These are phyloP conservation scores for Rhabdornis inornatus DNA, from an alignment of 2,113 vertebrate genomes.

Conservation along the genomic window DNA sequence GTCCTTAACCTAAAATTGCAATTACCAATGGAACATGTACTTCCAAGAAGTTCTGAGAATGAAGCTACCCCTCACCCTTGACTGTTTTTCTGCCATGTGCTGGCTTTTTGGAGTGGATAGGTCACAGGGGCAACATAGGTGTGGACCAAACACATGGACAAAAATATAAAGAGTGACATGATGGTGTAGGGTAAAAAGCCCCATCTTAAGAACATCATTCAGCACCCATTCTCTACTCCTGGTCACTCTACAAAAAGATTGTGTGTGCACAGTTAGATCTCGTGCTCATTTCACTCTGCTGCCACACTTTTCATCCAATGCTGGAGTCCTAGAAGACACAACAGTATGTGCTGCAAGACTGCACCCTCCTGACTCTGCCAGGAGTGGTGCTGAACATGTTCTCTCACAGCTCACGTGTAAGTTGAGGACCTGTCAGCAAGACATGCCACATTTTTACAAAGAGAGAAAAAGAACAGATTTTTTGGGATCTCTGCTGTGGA, in stretches of 20 bases:
- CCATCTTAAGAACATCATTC: background rate
- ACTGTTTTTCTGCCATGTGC: background rate
- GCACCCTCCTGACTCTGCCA: background rate
- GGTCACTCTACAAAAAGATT: background rate
- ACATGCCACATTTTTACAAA: background rate
- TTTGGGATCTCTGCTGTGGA: background rate
- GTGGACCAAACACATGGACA: background rate
- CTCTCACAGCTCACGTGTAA: background rate
- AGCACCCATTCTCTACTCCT: background rate
- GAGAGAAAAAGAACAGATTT: background rate
- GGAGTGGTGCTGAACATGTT: fast-evolving
- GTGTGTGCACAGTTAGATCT: background rate
- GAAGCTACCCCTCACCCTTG: background rate
- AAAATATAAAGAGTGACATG: background rate
- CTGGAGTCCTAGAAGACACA: background rate
- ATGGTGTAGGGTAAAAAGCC: background rate
- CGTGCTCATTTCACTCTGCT: background rate
- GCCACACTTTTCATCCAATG: background rate
- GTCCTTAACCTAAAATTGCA: background rate
- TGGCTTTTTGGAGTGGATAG: background rate
- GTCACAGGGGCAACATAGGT: background rate
- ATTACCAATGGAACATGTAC: background rate
- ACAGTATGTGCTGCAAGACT: background rate
- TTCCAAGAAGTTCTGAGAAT: background rate
- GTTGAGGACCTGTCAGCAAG: background rate